Evolutionary conservation across 2,113 vertebrate genomes (phyloP), one percentile per base, ranked within the genome.

Genomic region (Lutjanus erythropterus): DNA sequence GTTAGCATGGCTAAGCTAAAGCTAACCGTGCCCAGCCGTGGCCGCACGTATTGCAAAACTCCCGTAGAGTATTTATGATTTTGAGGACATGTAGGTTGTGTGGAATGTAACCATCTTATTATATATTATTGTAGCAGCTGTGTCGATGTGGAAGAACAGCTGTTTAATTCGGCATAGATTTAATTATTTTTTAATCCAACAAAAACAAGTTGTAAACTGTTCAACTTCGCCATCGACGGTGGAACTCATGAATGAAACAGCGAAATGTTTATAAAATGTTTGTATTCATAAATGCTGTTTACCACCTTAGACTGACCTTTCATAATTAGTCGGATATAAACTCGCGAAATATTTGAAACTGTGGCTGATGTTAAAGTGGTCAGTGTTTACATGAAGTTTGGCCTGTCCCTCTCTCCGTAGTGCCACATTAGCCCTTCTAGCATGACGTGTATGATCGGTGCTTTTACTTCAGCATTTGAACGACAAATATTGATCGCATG

Each of bases 371-470:
- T 35, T 10, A 23, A 53, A 52, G 5, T 33, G 2, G 10, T 1
- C 9, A 9, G 7, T 62, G 35, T 84, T 59, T 62, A 23, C 59
- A 58, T 10, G 0, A 46, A 60, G 64, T 83, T 68, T 78, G 71
- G 56, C 15, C 25, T 1, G 6, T 5, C 1, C 8, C 0, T 11
- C 39, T 25, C 1, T 37, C n/a, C 27, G 4, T 0, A 9, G n/a
- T 27, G 25, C 11, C 15, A 11, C 3, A n/a, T 7, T 0, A 27
- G 25, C 12, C 14, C 15, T 6, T 29, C n/a, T 75, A 25, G 74
- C 65, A 53, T 90, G 85, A 90, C 88, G 83, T 88, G 88, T 78
- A 50, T 21, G 10, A 65, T 29, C 6, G 25, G 0, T 37, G n/a
- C 25, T 52, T 65, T 16, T 14, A 25, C 5, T 14, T 23, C 2